Base-by-base conservation (phyloP, 2,888 invertebrate species). In the Emmelina monodactyla region DNA sequence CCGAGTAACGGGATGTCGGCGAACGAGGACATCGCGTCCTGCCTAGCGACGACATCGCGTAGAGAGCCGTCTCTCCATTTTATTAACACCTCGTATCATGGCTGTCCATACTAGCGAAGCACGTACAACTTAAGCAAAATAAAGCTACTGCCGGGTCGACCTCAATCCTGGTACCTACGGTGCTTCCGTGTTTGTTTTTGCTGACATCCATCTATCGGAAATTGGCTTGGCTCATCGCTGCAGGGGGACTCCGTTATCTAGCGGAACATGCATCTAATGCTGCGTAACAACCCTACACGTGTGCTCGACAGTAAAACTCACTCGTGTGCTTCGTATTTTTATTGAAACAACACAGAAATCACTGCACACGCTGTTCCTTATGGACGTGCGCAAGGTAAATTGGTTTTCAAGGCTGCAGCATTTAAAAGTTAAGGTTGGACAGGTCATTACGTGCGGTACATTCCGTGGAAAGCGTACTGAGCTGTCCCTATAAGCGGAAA, bases 351-450 rank as follows among this genome's bases (percentile, higher is more conserved):
- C n/a, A n/a, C n/a, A n/a, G n/a, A n/a, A n/a, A n/a, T n/a, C n/a
- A n/a, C n/a, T n/a, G n/a, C n/a, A n/a, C n/a, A n/a, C n/a, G n/a
- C n/a, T n/a, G n/a, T 25, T 25, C 25, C 25, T 25, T 25, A 25
- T 25, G 25, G 11, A 25, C 25, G 11, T 25, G n/a, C 25, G 9
- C 25, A 25, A 25, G 25, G 25, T 10, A 25, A 11, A 7, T 25
- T 11, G n/a, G 25, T 25, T 25, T 10, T 14, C 29, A 29, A 29
- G 29, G 29, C 12, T 13, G 29, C 29, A 29, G 14, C 29, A 29
- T 29, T 29, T 29, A 14, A 29, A 29, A 29, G 13, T 3, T 29
- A 29, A 29, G 29, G 29, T 29, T 14, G 29, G 7, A 9, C 29
- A 13, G 29, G 29, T 14, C 29, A 29, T 13, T 12, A n/a, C 3